A percentile compares a stretch with the other conserved stretches of the same genome.
Evolutionary conservation across 2,888 invertebrate genomes (phyloP).

Genomic region (Apamea crenata): DNA sequence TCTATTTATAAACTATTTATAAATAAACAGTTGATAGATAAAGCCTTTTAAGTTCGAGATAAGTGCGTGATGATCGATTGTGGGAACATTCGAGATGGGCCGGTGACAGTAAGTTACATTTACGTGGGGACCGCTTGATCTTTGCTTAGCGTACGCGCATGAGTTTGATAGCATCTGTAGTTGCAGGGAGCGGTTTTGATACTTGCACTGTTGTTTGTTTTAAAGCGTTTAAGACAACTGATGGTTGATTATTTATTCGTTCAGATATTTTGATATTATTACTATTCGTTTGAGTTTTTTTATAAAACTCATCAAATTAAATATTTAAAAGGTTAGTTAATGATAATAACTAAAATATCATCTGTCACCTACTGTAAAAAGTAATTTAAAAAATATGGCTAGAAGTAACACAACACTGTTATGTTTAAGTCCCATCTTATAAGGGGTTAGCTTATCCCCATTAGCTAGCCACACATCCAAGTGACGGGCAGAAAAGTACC

Average conservation of each 20-base stretch:
- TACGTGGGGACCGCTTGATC: conserved; percentile 78
- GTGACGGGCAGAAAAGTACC: background rate
- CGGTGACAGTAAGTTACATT: conserved; percentile 89
- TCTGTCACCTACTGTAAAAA: background rate
- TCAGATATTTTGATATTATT: background rate
- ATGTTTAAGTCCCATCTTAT: no score
- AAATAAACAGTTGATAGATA: conserved; percentile 85
- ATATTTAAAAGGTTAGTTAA: background rate
- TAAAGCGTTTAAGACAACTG: background rate
- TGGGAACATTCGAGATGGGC: conserved; percentile 83
- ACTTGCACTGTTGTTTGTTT: conserved; percentile 65
- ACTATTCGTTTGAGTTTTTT: background rate
- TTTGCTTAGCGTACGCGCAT: conserved; percentile 82
- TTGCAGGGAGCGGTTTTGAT: conserved; percentile 72
- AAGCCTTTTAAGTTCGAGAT: conserved; percentile 87
- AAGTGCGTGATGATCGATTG: conserved; percentile 88
- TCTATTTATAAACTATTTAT: conserved; percentile 75
- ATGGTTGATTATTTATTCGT: background rate
- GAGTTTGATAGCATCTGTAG: conserved; percentile 81
- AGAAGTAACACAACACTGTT: background rate
- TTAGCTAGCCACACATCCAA: background rate
- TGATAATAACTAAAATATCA: background rate
- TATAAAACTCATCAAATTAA: background rate
- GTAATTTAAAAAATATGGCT: background rate
- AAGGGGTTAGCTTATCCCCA: accelerated